Conservation (phyloP, 2,888 invertebrate species). For the Pyrgus malvae region DNA sequence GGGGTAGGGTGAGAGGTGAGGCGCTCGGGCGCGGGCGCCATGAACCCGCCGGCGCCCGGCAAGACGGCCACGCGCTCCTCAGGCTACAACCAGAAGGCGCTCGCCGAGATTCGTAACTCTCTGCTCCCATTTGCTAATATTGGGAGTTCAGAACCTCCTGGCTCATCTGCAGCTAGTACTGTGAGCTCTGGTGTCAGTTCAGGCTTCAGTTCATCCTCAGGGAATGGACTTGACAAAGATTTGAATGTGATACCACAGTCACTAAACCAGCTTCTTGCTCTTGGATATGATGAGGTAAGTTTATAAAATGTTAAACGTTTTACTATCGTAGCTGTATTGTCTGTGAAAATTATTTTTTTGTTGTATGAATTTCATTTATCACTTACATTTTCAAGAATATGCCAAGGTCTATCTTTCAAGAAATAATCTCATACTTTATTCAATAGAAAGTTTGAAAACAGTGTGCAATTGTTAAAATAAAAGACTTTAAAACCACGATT, state of each 20-base stretch:
- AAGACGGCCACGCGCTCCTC: slow-evolving; percentile 86
- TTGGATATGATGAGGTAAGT: slow-evolving; percentile 89
- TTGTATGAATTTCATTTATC: too few relatives aligned
- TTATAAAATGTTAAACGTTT: too few relatives aligned
- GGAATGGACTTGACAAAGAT: slow-evolving; percentile 84
- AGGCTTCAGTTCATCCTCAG: slow-evolving; percentile 81
- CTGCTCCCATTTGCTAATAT: slow-evolving; percentile 90
- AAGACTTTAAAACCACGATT: too few relatives aligned
- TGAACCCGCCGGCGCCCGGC: slow-evolving; percentile 84
- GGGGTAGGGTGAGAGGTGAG: slow-evolving; percentile 79
- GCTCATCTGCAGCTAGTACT: slow-evolving; percentile 89
- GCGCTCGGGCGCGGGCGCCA: slow-evolving; percentile 81
- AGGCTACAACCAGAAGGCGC: slow-evolving; percentile 93
- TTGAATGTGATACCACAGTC: slow-evolving; percentile 84
- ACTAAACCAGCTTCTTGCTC: slow-evolving; percentile 84
- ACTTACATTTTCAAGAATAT: too few relatives aligned
- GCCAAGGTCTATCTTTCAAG: too few relatives aligned
- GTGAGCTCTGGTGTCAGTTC: slow-evolving; percentile 83
- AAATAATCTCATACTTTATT: too few relatives aligned
- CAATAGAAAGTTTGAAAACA: too few relatives aligned
- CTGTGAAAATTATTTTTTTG: too few relatives aligned
- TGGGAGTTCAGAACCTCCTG: slow-evolving; percentile 82
- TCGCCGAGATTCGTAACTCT: slow-evolving; percentile 93
- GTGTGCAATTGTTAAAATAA: too few relatives aligned
- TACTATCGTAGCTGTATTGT: background rate